Percentiles rank a stretch among this genome's conserved stretches.
phyloP scores from a whole-genome alignment of 2,888 invertebrate genomes.

The Volucella zonaria region DNA sequence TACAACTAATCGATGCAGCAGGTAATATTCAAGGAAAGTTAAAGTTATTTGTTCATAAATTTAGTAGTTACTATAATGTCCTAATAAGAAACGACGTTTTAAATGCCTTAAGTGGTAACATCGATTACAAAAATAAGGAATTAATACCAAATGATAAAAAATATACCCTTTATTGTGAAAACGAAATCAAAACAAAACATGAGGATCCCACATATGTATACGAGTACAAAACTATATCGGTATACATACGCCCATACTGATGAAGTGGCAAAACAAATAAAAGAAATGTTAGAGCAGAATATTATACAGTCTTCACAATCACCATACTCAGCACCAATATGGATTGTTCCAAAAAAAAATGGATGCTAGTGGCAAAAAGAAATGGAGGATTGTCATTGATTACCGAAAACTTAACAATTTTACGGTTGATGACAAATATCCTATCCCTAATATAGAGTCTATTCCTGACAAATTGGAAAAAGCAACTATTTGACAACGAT shows the following conservation, averaged over 20 bases:
- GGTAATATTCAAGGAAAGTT: slow-evolving; percentile 2
- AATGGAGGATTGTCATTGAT: not conserved
- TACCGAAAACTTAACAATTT: too few species aligned
- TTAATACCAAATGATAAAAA: not conserved
- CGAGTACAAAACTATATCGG: not conserved
- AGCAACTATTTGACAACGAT: slow-evolving; percentile 75
- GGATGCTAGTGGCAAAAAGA: slow-evolving; percentile 9
- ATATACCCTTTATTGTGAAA: slow-evolving; percentile 4
- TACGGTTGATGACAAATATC: slow-evolving; percentile 70
- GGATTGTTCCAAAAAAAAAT: slow-evolving; percentile 7
- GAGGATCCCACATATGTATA: slow-evolving; percentile 3
- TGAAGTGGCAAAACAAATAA: slow-evolving; percentile 19
- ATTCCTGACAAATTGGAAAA: slow-evolving; percentile 76
- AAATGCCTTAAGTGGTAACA: not conserved
- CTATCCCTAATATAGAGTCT: slow-evolving; percentile 75
- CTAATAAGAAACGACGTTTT: not conserved
- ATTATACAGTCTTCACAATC: slow-evolving; percentile 18
- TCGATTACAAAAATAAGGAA: not conserved
- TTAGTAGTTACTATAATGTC: too few species aligned
- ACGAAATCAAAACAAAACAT: slow-evolving; percentile 11
- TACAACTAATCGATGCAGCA: not conserved
- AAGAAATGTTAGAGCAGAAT: slow-evolving; percentile 24
- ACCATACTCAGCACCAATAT: slow-evolving; percentile 3
- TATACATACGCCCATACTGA: not conserved
- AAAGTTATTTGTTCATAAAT: not conserved